Evolutionary conservation across 2,888 invertebrate species (phyloP).

Genomic region (Agonopterix arenella): DNA sequence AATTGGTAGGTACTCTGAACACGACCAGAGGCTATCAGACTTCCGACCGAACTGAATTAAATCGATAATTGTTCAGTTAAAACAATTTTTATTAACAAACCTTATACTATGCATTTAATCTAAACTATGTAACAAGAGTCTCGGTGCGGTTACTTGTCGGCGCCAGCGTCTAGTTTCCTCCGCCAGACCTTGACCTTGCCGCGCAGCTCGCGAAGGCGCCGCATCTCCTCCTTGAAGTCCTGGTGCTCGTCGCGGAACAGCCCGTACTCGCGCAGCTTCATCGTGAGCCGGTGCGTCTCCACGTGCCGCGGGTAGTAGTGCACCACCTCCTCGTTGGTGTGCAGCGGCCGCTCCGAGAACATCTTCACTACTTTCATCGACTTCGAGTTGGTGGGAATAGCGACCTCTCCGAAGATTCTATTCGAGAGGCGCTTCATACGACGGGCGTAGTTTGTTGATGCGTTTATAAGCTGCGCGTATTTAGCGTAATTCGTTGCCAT

Average conservation of each 20-base stretch:
- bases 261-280: conserved; percentile 84
- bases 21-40: too few relatives aligned
- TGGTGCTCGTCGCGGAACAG: conserved; percentile 91
- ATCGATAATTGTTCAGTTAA: too few relatives aligned
- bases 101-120: too few relatives aligned
- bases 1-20: too few relatives aligned
- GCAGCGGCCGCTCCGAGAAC: conserved; percentile 85
- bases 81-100: too few relatives aligned
- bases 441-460: conserved; percentile 86
- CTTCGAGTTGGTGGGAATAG: conserved; percentile 82
- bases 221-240: conserved; percentile 93
- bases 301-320: conserved; percentile 92
- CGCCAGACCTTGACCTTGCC: conserved; percentile 82
- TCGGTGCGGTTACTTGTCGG: background rate
- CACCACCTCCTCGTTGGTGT: conserved; percentile 83
- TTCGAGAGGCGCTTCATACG: conserved; percentile 92
- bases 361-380: conserved; percentile 90
- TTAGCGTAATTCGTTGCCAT: conserved; percentile 81
- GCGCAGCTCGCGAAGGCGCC: conserved; percentile 82
- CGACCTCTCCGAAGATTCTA: conserved; percentile 92
- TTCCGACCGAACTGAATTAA: too few relatives aligned
- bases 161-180: conserved; percentile 54
- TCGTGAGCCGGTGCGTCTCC: conserved; percentile 85
- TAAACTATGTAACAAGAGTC: too few relatives aligned
- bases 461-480: conserved; percentile 82